These are phyloP conservation scores for Maconellicoccus hirsutus DNA, from an alignment of 1,140 invertebrate genomes.

Conservation along the genomic window DNA sequence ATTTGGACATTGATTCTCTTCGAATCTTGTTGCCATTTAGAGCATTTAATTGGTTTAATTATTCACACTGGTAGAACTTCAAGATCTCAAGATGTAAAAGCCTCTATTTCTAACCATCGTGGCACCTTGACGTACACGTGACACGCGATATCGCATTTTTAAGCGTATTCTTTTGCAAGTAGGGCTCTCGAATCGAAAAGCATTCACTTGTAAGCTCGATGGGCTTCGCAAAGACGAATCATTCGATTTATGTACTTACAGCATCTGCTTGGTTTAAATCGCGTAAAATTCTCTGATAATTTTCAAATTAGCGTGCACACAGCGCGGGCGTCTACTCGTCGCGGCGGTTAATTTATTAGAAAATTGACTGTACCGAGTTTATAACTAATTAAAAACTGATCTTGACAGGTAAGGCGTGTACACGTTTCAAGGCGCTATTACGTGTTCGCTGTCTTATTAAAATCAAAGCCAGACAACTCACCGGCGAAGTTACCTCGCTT, in stretches of 20 bases:
- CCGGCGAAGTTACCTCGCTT: neutral
- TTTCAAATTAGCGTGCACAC: neutral
- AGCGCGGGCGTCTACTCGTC: neutral
- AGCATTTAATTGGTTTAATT: neutral
- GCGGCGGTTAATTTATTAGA: neutral
- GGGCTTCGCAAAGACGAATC: too few species aligned
- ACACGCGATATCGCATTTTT: neutral
- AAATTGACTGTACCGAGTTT: neutral
- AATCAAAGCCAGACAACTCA: too few species aligned
- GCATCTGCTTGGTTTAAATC: too few species aligned
- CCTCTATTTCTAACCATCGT: neutral
- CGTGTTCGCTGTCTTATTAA: neutral
- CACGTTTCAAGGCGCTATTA: neutral
- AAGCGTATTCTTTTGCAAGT: neutral
- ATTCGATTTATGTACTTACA: too few species aligned
- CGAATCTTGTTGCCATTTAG: neutral
- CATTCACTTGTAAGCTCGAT: too few species aligned
- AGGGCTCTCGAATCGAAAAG: too few species aligned
- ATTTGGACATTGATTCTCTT: too few species aligned
- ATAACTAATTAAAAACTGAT: neutral
- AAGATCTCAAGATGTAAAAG: neutral
- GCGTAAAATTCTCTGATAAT: neutral
- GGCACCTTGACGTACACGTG: too few species aligned
- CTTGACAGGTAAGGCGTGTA: neutral
- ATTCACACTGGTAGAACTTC: too few species aligned